phyloP scores from a whole-genome alignment of 2,888 invertebrate species.

The Netelia inedita region DNA sequence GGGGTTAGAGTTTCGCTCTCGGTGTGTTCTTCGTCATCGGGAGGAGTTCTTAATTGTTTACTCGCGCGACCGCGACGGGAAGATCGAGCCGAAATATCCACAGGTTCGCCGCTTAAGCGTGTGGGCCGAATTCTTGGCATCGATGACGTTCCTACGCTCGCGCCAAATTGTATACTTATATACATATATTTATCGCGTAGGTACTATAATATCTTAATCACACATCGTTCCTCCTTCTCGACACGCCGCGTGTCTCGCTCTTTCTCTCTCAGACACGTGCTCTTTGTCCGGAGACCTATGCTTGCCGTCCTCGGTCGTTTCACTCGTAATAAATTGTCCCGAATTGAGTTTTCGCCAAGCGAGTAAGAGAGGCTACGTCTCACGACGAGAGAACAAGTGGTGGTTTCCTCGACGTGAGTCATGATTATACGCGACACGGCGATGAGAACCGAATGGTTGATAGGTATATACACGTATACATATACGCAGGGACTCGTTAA shows the following conservation, averaged over 20 bases:
- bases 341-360: constrained; percentile 64
- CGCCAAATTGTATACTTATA: constrained; percentile 1
- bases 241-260: neutral
- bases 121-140: constrained; percentile 61
- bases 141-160: constrained; percentile 60
- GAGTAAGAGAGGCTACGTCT: constrained; percentile 21
- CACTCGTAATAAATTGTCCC: constrained; percentile 62
- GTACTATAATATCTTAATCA: constrained; percentile 46
- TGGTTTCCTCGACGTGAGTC: constrained; percentile 65
- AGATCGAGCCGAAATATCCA: constrained; percentile 10
- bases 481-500: neutral
- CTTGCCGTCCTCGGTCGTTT: constrained; percentile 15
- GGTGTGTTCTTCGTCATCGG: constrained; percentile 28
- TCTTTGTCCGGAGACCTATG: constrained; percentile 15
- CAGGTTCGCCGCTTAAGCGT: constrained; percentile 29
- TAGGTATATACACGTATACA: neutral
- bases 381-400: constrained; percentile 55
- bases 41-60: constrained; percentile 63
- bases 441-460: constrained; percentile 6
- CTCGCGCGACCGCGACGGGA: constrained; percentile 48
- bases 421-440: constrained; percentile 57
- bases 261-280: constrained; percentile 24
- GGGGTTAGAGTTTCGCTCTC: neutral
- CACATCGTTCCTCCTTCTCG: constrained; percentile 30
- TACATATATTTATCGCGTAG: neutral